phyloP scores from a whole-genome alignment of 2,888 invertebrate genomes.

The Drosophila pseudotakahashii region DNA sequence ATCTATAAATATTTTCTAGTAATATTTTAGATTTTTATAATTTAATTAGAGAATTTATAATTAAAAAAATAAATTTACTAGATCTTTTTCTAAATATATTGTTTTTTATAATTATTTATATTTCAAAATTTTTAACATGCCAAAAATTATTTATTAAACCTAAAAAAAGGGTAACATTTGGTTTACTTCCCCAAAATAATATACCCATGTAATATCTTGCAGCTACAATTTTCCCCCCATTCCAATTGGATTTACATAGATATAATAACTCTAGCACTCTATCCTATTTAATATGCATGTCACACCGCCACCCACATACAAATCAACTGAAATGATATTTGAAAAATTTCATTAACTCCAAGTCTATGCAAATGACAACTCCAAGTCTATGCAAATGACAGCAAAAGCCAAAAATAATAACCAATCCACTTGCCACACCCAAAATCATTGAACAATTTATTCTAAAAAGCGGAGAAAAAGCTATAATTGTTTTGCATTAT shows the following conservation, averaged over 20 bases:
- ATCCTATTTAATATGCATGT: constrained; percentile 21
- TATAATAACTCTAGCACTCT: constrained; percentile 16
- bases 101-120: too few species aligned
- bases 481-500: constrained; percentile 50
- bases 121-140: too few species aligned
- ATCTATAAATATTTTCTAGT: too few species aligned
- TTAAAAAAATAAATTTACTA: too few species aligned
- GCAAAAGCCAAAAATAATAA: constrained; percentile 26
- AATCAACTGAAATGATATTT: constrained; percentile 26
- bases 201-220: not conserved
- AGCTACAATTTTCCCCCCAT: not conserved
- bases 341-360: constrained; percentile 41
- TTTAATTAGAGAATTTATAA: too few species aligned
- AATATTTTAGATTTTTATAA: too few species aligned
- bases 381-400: constrained; percentile 42
- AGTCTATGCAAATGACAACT: constrained; percentile 46
- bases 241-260: constrained; percentile 23
- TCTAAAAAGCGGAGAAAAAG: constrained; percentile 6
- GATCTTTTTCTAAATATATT: too few species aligned
- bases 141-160: too few species aligned
- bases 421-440: constrained; percentile 67
- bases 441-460: constrained; percentile 35
- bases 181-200: not conserved
- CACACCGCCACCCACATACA: constrained; percentile 20
- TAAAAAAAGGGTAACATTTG: not conserved